phyloP scores from a whole-genome alignment of 2,888 invertebrate genomes.

The Acanthosoma haemorrhoidale region DNA sequence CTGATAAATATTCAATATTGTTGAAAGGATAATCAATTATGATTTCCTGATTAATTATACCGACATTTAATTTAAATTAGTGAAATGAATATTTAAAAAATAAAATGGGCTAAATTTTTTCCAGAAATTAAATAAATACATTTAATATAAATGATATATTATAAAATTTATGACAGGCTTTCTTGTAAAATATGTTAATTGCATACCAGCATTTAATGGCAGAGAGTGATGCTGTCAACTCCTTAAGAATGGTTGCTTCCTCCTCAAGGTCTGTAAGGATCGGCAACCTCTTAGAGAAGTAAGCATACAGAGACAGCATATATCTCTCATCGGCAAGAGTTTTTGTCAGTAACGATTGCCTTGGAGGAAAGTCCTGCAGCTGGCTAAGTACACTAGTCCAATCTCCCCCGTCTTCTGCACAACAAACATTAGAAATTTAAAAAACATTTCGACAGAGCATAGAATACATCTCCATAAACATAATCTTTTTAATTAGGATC shows the following conservation, averaged over 20 bases:
- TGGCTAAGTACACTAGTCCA: conserved; percentile 50
- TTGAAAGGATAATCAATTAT: not conserved
- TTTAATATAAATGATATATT: no score
- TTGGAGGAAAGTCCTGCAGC: conserved; percentile 48
- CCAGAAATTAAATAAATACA: no score
- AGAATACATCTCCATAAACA: no score
- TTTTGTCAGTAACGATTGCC: conserved; percentile 50
- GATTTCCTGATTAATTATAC: not conserved
- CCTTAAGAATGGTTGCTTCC: conserved; percentile 44
- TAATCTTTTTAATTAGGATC: no score
- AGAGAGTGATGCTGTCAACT: not conserved
- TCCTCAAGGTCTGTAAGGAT: conserved; percentile 47
- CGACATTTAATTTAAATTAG: not conserved
- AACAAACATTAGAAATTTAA: no score
- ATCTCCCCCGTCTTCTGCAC: conserved; percentile 47
- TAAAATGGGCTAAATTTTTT: not conserved
- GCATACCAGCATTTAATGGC: not conserved
- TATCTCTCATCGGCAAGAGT: conserved; percentile 51
- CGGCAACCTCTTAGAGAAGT: conserved; percentile 51
- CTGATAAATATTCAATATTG: not conserved
- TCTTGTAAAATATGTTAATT: conserved; percentile 49
- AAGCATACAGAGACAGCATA: conserved; percentile 53
- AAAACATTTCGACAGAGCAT: no score
- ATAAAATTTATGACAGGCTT: no score
- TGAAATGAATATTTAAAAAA: not conserved